Base-by-base conservation (phyloP, 2,113 vertebrate species). In the Potamarius usumacintae region DNA sequence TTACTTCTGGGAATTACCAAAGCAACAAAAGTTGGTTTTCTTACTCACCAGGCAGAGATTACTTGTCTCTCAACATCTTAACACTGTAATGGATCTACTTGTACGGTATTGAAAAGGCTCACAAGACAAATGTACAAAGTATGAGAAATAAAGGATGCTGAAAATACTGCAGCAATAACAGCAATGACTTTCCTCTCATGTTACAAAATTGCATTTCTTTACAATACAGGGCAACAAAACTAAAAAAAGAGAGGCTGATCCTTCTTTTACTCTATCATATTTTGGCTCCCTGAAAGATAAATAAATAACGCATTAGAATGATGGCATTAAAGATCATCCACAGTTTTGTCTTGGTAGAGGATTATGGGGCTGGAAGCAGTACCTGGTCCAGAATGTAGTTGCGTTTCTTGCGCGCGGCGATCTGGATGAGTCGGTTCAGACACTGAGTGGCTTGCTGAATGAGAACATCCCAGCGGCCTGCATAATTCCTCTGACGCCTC, bases 381-480 rank as follows among this genome's bases (percentile, higher is more conserved):
- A 97, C 96, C 96, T 97, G 96, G 85, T 97, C 96, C 48, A 97
- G 94, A 78, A 97, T 97, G 88, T 97, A 97, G 93, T 97, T 97
- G 83, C 96, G 96, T 22, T 94, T 96, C 93, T 96, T 97, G 82
- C 96, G 96, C n/a, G 96, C 96, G 0, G 96, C 96, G 0, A 97
- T 96, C 93, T 97, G 96, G 92, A 97, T 96, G 22, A 97, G 95
- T 53, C 95, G 95, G 92, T 97, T 97, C 85, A 97, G 95, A 91
- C 96, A 97, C 94, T 96, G 95, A 0, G 96, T 97, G 10, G 96
- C 96, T 88, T 97, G 96, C 77, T 96, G 96, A 90, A 97, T 97
- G 6, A 97, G 94, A 2, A 97, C 91, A 0, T 97, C 96, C 96
- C 96, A 97, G 27, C 96, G 96, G 7, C 96, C 96, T 0, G 96